Percentiles rank a stretch among this genome's conserved stretches.
These are phyloP conservation scores for Drosophila ochracea DNA, from an alignment of 2,888 invertebrate genomes.

Conservation along the genomic window DNA sequence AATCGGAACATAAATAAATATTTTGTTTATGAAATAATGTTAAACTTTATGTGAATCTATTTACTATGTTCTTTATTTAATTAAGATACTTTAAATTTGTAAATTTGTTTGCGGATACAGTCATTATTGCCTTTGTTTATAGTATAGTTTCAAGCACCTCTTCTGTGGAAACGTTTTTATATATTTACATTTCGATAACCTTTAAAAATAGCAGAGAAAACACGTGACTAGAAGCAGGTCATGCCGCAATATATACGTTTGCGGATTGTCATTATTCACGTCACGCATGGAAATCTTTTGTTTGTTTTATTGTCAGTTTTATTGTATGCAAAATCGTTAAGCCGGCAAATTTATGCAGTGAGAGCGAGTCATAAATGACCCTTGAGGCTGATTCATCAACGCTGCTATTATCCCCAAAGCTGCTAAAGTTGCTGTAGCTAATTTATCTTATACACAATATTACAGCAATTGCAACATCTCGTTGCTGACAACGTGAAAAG, in stretches of 20 bases:
- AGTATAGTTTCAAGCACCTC: neutral
- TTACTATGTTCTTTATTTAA: neutral
- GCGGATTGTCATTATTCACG: neutral
- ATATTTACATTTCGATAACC: neutral
- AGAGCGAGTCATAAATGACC: conserved; percentile 4
- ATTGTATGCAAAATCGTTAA: conserved; percentile 25
- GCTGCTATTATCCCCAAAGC: conserved; percentile 6
- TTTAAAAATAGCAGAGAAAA: neutral
- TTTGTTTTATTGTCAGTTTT: conserved; percentile 1
- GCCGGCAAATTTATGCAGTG: conserved; percentile 25
- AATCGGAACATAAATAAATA: neutral
- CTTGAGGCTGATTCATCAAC: conserved; percentile 42
- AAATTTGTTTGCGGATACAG: neutral
- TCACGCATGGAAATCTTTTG: conserved; percentile 28
- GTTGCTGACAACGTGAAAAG: conserved; percentile 45
- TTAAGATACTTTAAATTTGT: neutral
- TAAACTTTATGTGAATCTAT: neutral
- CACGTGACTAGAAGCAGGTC: neutral
- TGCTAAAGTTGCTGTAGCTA: conserved; percentile 5
- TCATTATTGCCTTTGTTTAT: neutral
- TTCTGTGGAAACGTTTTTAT: neutral
- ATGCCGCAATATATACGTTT: neutral
- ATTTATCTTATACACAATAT: conserved; percentile 28
- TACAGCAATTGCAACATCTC: conserved; percentile 64
- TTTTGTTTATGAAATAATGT: neutral